Percentiles rank a stretch among this genome's conserved stretches.
Evolutionary conservation across 2,888 invertebrate species (phyloP).

Genomic region (Exocentrus adspersus): DNA sequence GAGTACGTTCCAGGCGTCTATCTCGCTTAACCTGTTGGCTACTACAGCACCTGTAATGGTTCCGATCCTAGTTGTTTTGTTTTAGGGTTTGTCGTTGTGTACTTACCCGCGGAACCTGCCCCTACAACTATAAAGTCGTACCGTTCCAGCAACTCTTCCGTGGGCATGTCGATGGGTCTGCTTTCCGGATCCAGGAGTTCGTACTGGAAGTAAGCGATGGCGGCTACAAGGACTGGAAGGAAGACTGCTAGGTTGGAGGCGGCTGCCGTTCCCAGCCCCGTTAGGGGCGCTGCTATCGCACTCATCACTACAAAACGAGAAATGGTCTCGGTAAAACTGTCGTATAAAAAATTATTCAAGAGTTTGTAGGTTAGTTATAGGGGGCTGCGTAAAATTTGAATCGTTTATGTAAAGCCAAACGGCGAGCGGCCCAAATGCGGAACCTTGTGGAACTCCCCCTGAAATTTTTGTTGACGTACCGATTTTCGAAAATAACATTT

Average conservation of each 20-base stretch:
- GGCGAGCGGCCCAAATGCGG: too few relatives aligned
- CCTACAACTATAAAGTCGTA: slow-evolving; percentile 91
- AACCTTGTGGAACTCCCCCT: too few relatives aligned
- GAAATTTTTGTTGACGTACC: too few relatives aligned
- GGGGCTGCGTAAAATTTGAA: too few relatives aligned
- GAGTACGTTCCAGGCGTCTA: slow-evolving; percentile 82
- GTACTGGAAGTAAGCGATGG: slow-evolving; percentile 87
- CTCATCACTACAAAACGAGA: slow-evolving; percentile 66
- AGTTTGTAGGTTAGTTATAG: too few relatives aligned
- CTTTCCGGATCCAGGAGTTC: slow-evolving; percentile 87
- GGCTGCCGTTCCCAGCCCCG: slow-evolving; percentile 74
- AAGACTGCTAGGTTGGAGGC: slow-evolving; percentile 81
- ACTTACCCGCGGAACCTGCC: slow-evolving; percentile 85
- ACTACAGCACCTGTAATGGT: slow-evolving; percentile 76
- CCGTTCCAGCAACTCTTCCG: slow-evolving; percentile 71
- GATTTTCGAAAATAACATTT: slow-evolving; percentile 19
- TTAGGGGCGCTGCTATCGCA: slow-evolving; percentile 73
- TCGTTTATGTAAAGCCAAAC: not conserved
- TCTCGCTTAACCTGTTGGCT: slow-evolving; percentile 83
- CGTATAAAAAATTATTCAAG: too few relatives aligned
- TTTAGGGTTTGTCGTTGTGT: not conserved
- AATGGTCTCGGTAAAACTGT: too few relatives aligned
- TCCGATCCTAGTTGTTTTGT: slow-evolving; percentile 12
- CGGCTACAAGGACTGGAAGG: slow-evolving; percentile 84
- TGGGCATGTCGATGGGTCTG: slow-evolving; percentile 76